Evolutionary conservation across 2,113 vertebrate genomes (phyloP).

Genomic region (Rhabdomys dilectus): DNA sequence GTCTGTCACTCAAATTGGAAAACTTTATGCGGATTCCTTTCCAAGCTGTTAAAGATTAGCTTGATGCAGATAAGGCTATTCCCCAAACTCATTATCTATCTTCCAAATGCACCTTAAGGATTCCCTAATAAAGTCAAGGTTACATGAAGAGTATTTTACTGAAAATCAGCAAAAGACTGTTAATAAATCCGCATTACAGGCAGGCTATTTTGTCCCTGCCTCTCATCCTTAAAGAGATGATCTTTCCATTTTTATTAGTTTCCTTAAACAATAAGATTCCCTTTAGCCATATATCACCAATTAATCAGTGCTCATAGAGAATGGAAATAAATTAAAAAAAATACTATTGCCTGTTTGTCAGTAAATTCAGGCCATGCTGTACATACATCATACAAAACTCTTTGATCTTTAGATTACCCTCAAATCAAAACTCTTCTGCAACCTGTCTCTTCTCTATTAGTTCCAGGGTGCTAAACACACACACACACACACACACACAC

Average conservation of each 20-base stretch:
- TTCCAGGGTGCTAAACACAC: neutral
- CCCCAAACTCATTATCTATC: conserved; percentile 91
- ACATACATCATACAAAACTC: neutral
- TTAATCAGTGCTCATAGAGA: conserved; percentile 42
- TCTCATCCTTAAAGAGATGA: conserved; percentile 82
- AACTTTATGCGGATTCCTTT: conserved; percentile 86
- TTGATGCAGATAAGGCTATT: conserved; percentile 90
- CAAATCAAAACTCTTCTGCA: conserved; percentile 26
- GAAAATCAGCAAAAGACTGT: conserved; percentile 89
- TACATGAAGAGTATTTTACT: conserved; percentile 88
- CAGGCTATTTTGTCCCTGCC: conserved; percentile 85
- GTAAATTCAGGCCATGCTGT: neutral
- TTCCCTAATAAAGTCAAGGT: conserved; percentile 92
- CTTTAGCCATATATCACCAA: conserved; percentile 70
- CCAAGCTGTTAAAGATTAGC: conserved; percentile 91
- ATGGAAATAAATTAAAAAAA: neutral
- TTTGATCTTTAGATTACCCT: neutral
- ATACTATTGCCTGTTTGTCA: conserved; percentile 63
- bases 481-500: neutral
- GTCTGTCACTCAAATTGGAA: conserved; percentile 88
- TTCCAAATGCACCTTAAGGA: conserved; percentile 92
- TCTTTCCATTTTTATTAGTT: conserved; percentile 50
- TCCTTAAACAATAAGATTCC: conserved; percentile 76
- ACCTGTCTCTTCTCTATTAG: neutral
- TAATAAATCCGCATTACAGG: conserved; percentile 89